These are phyloP conservation scores for Leptinotarsa haldemani DNA, from an alignment of 2,888 invertebrate genomes.

Conservation along the genomic window DNA sequence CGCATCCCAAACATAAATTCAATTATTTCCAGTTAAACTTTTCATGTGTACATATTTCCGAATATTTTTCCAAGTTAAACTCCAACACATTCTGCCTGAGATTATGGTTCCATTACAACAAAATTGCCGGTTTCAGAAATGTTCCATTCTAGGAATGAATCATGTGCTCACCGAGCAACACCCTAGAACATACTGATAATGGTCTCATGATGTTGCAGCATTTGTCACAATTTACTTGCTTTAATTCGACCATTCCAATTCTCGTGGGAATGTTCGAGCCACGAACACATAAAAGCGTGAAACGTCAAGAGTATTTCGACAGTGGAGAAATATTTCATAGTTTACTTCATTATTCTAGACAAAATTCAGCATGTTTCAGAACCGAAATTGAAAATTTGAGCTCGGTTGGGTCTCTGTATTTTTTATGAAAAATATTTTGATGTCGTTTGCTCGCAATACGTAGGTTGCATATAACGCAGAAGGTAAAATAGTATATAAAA, in stretches of 20 bases:
- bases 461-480: too few species aligned
- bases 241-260: constrained; percentile 14
- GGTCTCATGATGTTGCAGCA: constrained; percentile 14
- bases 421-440: too few species aligned
- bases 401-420: too few species aligned
- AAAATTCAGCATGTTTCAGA: too few species aligned
- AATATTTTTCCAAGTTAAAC: neutral
- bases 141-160: neutral
- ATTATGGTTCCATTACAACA: neutral
- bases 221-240: constrained; percentile 18
- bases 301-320: neutral
- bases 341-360: neutral
- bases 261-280: constrained; percentile 9
- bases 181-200: constrained; percentile 8
- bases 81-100: neutral
- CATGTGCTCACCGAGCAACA: constrained; percentile 2
- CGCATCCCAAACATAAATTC: neutral
- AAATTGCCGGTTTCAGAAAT: neutral
- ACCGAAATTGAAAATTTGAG: too few species aligned
- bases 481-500: too few species aligned
- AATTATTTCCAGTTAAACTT: neutral
- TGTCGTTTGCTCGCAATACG: too few species aligned
- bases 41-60: neutral
- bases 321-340: neutral
- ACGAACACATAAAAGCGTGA: neutral